phyloP scores from a whole-genome alignment of 2,113 vertebrate genomes.

The Monopterus albus region DNA sequence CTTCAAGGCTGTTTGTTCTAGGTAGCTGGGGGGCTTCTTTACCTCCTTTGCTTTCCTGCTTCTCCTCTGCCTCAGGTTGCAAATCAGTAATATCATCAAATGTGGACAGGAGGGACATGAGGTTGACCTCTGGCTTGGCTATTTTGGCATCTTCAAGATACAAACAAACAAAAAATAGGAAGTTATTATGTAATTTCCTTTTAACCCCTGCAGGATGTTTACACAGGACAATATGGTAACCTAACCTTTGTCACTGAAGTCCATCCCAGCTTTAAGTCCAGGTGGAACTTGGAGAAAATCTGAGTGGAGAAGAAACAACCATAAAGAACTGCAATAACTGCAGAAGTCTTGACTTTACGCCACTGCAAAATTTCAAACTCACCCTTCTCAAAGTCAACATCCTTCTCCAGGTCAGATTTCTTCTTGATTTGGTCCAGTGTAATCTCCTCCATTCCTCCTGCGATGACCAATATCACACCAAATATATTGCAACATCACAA shows the following conservation, averaged over 20 bases:
- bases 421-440: constrained; percentile 86
- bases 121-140: constrained; percentile 81
- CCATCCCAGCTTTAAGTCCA: constrained; percentile 87
- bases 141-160: constrained; percentile 67
- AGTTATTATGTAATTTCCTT: not conserved
- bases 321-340: not conserved
- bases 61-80: constrained; percentile 74
- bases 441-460: constrained; percentile 92
- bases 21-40: constrained; percentile 64
- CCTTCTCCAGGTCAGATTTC: constrained; percentile 83
- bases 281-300: constrained; percentile 87
- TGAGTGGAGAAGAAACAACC: constrained; percentile 40
- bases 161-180: constrained; percentile 1
- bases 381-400: constrained; percentile 91
- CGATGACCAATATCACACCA: constrained; percentile 2
- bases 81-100: constrained; percentile 81
- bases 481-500: not conserved
- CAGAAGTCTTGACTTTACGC: not conserved
- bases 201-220: not conserved
- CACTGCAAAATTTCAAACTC: not conserved
- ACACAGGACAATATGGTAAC: not conserved
- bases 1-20: constrained; percentile 89
- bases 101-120: constrained; percentile 85
- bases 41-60: constrained; percentile 47
- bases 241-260: constrained; percentile 86